These are phyloP conservation scores for Alitta virens DNA, from an alignment of 2,888 invertebrate genomes.

Conservation along the genomic window DNA sequence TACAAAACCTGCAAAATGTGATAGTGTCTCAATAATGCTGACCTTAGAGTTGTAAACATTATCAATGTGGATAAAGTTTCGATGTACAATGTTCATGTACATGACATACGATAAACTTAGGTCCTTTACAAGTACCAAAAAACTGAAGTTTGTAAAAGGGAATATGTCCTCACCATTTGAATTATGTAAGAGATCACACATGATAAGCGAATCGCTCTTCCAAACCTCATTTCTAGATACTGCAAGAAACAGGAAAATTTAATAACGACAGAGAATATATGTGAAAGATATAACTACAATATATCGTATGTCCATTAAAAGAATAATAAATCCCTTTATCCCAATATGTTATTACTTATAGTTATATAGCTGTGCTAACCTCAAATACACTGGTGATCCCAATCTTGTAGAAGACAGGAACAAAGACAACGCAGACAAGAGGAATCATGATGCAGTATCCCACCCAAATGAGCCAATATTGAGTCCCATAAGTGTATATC, in stretches of 20 bases:
- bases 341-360: neutral
- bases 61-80: too few relatives aligned
- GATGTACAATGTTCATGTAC: too few relatives aligned
- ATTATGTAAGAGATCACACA: constrained; percentile 10
- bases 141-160: too few relatives aligned
- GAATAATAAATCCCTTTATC: too few relatives aligned
- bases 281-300: too few relatives aligned
- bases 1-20: constrained; percentile 38
- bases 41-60: too few relatives aligned
- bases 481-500: constrained; percentile 37
- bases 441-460: constrained; percentile 49
- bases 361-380: constrained; percentile 20
- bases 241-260: too few relatives aligned
- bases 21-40: too few relatives aligned
- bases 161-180: constrained; percentile 26
- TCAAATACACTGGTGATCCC: constrained; percentile 34
- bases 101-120: too few relatives aligned
- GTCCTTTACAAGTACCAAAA: too few relatives aligned
- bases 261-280: too few relatives aligned
- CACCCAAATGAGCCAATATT: constrained; percentile 31
- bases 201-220: constrained; percentile 4
- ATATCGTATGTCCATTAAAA: too few relatives aligned
- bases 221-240: constrained; percentile 25
- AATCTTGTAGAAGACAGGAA: constrained; percentile 34
- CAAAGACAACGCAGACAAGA: constrained; percentile 33